Conservation (phyloP, 2,888 invertebrate genomes). For the Drosophila macrospina region DNA sequence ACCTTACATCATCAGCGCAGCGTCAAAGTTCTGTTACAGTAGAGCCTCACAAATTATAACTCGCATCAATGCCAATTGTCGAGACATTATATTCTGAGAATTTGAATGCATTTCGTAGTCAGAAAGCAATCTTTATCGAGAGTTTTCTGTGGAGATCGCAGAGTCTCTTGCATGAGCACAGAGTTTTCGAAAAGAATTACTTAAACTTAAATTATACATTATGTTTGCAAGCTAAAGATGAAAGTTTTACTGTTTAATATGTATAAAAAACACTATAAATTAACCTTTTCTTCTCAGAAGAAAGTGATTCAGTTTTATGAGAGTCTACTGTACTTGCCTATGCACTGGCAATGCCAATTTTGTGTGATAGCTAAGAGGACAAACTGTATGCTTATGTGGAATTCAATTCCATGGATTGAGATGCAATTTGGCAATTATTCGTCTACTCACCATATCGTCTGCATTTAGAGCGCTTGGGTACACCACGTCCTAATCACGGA, state of each 20-base stretch:
- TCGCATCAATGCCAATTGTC: not conserved
- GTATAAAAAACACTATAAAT: no score
- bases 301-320: not conserved
- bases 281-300: no score
- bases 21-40: slow-evolving; percentile 4
- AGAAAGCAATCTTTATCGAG: no score
- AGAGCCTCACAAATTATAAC: not conserved
- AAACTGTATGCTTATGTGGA: slow-evolving; percentile 20
- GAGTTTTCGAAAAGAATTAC: no score
- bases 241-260: no score
- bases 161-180: no score
- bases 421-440: slow-evolving; percentile 7
- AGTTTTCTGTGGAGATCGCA: no score
- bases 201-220: no score
- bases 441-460: slow-evolving; percentile 85
- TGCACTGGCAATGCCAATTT: not conserved
- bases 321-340: not conserved
- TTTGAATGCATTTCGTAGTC: not conserved
- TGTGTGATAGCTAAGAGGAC: slow-evolving; percentile 1
- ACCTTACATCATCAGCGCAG: not conserved
- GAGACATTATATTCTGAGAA: not conserved
- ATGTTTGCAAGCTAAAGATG: no score
- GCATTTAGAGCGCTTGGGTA: slow-evolving; percentile 85
- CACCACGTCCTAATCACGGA: slow-evolving; percentile 85
- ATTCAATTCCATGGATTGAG: slow-evolving; percentile 24